A percentile compares a stretch with the other conserved stretches of the same genome.
Conservation (phyloP, 2,888 invertebrate species). For the Drosophila cognata region DNA sequence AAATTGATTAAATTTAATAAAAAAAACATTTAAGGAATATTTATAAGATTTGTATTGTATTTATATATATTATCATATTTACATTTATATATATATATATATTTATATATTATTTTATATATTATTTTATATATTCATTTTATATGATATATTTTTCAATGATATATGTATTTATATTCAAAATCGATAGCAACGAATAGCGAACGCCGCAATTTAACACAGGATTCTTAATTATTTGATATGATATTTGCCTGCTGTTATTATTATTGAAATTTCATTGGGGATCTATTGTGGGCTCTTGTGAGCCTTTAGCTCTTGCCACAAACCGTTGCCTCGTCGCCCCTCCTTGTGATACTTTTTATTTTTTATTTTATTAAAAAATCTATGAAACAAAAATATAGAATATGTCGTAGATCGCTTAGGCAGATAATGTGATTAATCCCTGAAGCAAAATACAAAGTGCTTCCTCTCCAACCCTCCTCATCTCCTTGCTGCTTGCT, state of each 20-base stretch:
- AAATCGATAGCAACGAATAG: too few relatives aligned
- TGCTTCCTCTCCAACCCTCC: background rate
- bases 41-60: background rate
- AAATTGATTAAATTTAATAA: background rate
- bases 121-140: background rate
- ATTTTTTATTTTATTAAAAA: background rate
- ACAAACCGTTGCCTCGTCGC: background rate
- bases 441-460: slow-evolving; percentile 1
- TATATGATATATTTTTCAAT: too few relatives aligned
- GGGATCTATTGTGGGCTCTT: background rate
- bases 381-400: background rate
- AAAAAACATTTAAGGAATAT: background rate
- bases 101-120: background rate
- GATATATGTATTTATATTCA: background rate
- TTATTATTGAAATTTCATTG: background rate
- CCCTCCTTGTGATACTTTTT: background rate
- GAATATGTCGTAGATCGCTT: background rate
- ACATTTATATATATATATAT: background rate
- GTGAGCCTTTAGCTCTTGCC: background rate
- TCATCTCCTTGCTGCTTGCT: background rate
- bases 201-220: too few relatives aligned
- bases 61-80: background rate
- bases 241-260: background rate
- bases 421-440: background rate
- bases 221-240: background rate